Percentiles rank a stretch among this genome's conserved stretches.
Conservation (phyloP, 2,888 invertebrate species). For the Pseudococcus viburni region DNA sequence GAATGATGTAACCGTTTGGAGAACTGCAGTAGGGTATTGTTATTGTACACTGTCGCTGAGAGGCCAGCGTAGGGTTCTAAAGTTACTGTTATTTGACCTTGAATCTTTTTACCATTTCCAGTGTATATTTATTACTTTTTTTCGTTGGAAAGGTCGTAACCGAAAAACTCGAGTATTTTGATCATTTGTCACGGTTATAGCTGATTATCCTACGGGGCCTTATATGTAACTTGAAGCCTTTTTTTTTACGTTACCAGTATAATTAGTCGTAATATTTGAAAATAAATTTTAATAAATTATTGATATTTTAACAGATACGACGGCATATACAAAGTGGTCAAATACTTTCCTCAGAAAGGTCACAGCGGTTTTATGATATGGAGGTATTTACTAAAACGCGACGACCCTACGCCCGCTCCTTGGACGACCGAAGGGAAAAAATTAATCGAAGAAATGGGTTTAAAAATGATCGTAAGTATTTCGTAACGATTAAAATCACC, state of each 20-base stretch:
- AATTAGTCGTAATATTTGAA: background rate
- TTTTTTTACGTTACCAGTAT: background rate
- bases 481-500: background rate
- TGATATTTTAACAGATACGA: conserved; percentile 78
- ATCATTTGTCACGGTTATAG: too few relatives aligned
- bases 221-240: too few relatives aligned
- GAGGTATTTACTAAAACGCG: conserved; percentile 83
- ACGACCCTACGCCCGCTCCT: conserved; percentile 84
- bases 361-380: conserved; percentile 85
- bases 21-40: too few relatives aligned
- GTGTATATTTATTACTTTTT: too few relatives aligned
- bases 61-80: too few relatives aligned
- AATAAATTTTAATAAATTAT: conserved; percentile 23
- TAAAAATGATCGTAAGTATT: conserved; percentile 71
- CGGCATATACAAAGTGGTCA: conserved; percentile 89
- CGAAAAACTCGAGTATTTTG: too few relatives aligned
- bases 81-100: too few relatives aligned
- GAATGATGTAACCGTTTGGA: too few relatives aligned
- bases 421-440: conserved; percentile 82
- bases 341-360: conserved; percentile 85
- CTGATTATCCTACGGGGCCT: too few relatives aligned
- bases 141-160: too few relatives aligned
- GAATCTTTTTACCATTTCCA: too few relatives aligned
- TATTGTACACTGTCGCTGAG: too few relatives aligned
- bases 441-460: conserved; percentile 72